These are phyloP conservation scores for Sylvia borin DNA, from an alignment of 2,797 vertebrate species.

Conservation along the genomic window DNA sequence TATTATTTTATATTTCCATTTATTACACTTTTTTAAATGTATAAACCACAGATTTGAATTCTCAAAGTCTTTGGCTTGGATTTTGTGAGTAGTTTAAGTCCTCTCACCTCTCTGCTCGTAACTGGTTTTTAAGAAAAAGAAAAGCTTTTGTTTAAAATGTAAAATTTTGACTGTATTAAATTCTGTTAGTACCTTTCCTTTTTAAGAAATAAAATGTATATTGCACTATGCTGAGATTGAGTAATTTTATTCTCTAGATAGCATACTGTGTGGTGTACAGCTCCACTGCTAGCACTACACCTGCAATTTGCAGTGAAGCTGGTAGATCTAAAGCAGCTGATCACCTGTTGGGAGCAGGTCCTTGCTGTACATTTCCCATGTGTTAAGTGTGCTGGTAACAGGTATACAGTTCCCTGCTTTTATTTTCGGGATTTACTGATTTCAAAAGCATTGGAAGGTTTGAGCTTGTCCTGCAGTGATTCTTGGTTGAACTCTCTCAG, in stretches of 20 bases:
- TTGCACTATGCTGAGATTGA: conserved; percentile 58
- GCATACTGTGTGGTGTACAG: not conserved
- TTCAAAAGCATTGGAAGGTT: not conserved
- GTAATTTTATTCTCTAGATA: conserved; percentile 46
- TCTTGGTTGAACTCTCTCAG: not conserved
- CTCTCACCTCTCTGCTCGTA: conserved; percentile 63
- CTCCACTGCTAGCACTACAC: not conserved
- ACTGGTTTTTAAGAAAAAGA: conserved; percentile 66
- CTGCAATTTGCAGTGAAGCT: not conserved
- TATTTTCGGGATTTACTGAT: not conserved
- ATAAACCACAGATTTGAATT: conserved; percentile 65
- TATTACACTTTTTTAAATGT: conserved; percentile 69
- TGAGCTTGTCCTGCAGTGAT: not conserved
- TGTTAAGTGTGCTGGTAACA: not conserved
- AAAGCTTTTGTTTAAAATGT: conserved; percentile 72
- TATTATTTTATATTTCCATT: conserved; percentile 71
- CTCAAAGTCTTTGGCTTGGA: conserved; percentile 60
- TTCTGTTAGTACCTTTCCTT: conserved; percentile 70
- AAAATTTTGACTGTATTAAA: conserved; percentile 72
- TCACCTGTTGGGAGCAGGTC: not conserved
- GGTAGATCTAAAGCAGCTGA: not conserved
- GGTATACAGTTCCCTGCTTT: not conserved
- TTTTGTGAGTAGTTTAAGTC: conserved; percentile 66
- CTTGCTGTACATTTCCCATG: not conserved
- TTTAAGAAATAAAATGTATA: conserved; percentile 75